These are phyloP conservation scores for Eriocheir sinensis DNA, from an alignment of 1,140 invertebrate species.

Conservation along the genomic window DNA sequence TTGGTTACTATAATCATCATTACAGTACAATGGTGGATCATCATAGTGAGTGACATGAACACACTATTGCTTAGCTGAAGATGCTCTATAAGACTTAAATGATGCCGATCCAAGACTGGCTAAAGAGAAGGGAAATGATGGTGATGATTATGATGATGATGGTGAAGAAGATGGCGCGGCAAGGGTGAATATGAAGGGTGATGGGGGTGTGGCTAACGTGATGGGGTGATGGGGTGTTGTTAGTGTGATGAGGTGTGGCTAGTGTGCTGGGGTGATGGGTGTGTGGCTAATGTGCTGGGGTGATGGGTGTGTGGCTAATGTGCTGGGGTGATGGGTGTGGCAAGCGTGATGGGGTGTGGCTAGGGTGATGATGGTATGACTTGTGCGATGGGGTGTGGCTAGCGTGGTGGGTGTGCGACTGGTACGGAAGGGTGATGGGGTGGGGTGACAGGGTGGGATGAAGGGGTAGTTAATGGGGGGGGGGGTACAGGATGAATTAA, in stretches of 20 bases:
- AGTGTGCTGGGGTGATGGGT: neutral
- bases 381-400: neutral
- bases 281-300: neutral
- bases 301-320: neutral
- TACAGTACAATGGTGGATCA: too few species aligned
- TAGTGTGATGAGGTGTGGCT: neutral
- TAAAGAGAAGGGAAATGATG: neutral
- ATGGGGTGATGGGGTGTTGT: neutral
- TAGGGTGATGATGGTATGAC: neutral
- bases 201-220: neutral
- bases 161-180: neutral
- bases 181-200: neutral
- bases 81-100: too few species aligned
- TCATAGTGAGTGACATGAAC: too few species aligned
- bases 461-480: too few species aligned
- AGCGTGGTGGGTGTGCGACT: neutral
- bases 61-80: too few species aligned
- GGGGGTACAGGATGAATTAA: too few species aligned
- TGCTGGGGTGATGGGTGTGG: neutral
- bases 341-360: neutral
- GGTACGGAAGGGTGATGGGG: neutral
- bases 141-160: neutral
- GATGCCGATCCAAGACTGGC: too few species aligned
- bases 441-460: neutral
- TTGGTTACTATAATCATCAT: too few species aligned